phyloP scores from a whole-genome alignment of 2,797 vertebrate species.

The Thalassophryne amazonica region DNA sequence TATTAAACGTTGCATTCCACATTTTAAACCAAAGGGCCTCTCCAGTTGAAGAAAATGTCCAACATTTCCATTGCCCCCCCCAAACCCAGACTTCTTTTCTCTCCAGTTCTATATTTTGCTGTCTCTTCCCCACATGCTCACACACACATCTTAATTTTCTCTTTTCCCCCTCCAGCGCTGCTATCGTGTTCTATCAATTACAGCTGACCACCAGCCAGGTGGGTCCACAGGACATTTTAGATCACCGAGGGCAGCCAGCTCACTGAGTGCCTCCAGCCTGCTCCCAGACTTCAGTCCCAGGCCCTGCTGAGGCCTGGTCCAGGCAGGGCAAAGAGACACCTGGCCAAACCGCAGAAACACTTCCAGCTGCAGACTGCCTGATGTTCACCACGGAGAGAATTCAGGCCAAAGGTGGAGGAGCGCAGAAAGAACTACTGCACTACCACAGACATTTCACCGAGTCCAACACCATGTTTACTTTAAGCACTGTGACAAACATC shows the following conservation, averaged over 20 bases:
- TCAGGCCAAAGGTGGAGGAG: constrained; percentile 76
- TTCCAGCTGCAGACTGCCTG: constrained; percentile 78
- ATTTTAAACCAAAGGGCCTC: constrained; percentile 64
- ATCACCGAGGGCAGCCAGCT: constrained; percentile 62
- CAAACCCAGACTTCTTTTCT: constrained; percentile 11
- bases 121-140: constrained; percentile 55
- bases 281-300: constrained; percentile 61
- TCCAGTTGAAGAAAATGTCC: constrained; percentile 56
- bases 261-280: constrained; percentile 49
- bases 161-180: constrained; percentile 50
- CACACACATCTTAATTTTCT: constrained; percentile 67
- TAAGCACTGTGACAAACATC: constrained; percentile 6
- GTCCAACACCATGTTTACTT: constrained; percentile 37
- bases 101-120: constrained; percentile 17
- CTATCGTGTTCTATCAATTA: constrained; percentile 66
- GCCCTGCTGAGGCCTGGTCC: constrained; percentile 68
- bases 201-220: constrained; percentile 72
- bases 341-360: constrained; percentile 78
- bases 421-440: constrained; percentile 42
- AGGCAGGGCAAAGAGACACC: constrained; percentile 70
- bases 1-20: constrained; percentile 63
- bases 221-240: constrained; percentile 69
- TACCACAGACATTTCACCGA: constrained; percentile 26
- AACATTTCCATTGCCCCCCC: constrained; percentile 63
- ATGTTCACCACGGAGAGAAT: constrained; percentile 73